phyloP scores from a whole-genome alignment of 2,113 vertebrate genomes.

The Picathartes gymnocephalus region DNA sequence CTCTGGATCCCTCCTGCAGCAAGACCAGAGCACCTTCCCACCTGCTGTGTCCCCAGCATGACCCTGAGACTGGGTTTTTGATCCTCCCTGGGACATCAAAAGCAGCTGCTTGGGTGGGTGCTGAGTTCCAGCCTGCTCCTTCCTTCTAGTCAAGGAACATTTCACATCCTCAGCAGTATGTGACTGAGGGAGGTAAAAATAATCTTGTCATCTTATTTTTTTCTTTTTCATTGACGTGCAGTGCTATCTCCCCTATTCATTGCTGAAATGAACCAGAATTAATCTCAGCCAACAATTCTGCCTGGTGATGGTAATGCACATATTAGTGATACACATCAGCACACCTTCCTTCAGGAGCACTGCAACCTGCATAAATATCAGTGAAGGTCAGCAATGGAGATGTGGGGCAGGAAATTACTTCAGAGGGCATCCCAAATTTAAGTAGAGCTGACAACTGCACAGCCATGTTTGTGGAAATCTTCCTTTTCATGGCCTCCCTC shows the following conservation, averaged over 20 bases:
- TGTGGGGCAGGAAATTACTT: background rate
- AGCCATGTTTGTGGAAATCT: background rate
- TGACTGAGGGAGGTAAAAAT: constrained; percentile 13
- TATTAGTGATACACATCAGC: background rate
- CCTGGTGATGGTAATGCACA: background rate
- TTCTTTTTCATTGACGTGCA: background rate
- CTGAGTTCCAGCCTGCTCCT: background rate
- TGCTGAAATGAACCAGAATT: background rate
- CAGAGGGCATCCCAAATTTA: background rate
- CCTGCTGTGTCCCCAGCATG: background rate
- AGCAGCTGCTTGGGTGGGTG: background rate
- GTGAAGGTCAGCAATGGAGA: background rate
- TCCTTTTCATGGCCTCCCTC: background rate
- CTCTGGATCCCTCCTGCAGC: background rate
- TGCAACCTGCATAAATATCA: background rate
- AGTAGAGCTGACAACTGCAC: background rate
- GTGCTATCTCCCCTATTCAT: background rate
- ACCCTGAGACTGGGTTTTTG: accelerated
- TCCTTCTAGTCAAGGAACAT: background rate
- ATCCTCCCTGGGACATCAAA: background rate
- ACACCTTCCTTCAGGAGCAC: background rate
- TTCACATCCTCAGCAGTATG: background rate
- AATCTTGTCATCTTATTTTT: background rate
- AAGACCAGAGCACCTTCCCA: background rate
- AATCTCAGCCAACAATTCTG: background rate